These are phyloP conservation scores for Equus przewalskii DNA, from an alignment of 2,113 vertebrate genomes.

Conservation along the genomic window DNA sequence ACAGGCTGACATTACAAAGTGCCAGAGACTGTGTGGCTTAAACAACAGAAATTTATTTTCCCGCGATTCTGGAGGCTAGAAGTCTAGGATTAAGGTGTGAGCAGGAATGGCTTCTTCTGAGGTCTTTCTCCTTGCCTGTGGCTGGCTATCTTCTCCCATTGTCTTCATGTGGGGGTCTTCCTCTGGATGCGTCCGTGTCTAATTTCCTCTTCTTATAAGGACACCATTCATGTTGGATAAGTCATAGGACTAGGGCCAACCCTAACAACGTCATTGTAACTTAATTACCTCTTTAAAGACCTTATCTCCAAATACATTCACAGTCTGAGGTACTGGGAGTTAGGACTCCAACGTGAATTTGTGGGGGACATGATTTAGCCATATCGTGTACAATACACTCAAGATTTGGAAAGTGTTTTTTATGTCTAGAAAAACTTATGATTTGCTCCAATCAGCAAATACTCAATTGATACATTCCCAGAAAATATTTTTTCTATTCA, in stretches of 20 bases:
- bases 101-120: neutral
- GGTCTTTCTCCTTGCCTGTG: neutral
- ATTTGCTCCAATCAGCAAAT: conserved; percentile 18
- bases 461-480: neutral
- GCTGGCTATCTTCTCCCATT: neutral
- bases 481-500: neutral
- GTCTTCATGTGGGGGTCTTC: neutral
- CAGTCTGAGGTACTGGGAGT: neutral
- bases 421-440: neutral
- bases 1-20: neutral
- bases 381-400: neutral
- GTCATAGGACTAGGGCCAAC: neutral
- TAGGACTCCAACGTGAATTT: neutral
- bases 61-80: neutral
- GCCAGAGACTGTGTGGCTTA: neutral
- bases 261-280: neutral
- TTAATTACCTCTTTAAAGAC: neutral
- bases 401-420: neutral
- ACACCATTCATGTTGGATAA: neutral
- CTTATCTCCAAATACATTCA: neutral
- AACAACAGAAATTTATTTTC: neutral
- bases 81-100: neutral
- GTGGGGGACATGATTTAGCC: neutral
- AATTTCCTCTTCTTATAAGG: neutral
- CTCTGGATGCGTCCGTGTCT: neutral